Percentiles rank a stretch among this genome's conserved stretches.
These are phyloP conservation scores for Istiophorus platypterus DNA, from an alignment of 2,113 vertebrate species.

Conservation along the genomic window DNA sequence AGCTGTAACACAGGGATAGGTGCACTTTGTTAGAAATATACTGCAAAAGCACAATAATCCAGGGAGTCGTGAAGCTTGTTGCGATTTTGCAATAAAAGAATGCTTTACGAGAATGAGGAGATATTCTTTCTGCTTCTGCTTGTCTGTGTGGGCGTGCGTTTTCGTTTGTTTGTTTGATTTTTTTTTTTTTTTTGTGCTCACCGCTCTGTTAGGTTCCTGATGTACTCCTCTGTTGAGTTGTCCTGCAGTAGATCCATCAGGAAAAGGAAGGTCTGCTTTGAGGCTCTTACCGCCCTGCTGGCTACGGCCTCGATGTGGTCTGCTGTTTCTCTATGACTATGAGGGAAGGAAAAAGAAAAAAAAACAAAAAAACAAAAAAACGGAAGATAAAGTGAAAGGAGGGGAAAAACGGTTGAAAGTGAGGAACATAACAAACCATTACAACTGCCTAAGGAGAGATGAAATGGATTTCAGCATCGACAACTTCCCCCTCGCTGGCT, in stretches of 20 bases:
- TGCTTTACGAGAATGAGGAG: conserved; percentile 39
- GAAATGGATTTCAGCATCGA: conserved; percentile 61
- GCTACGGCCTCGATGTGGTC: conserved; percentile 76
- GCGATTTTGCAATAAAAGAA: conserved; percentile 31
- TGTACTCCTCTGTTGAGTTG: conserved; percentile 64
- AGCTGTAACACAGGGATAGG: conserved; percentile 59
- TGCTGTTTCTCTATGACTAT: conserved; percentile 75
- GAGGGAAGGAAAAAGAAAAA: not conserved
- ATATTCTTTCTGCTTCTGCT: conserved; percentile 22
- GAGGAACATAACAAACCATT: conserved; percentile 43
- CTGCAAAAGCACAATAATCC: conserved; percentile 42
- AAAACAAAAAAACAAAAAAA: too few species aligned
- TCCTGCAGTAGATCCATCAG: conserved; percentile 83
- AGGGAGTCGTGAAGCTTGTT: conserved; percentile 32
- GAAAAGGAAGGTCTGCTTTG: conserved; percentile 79
- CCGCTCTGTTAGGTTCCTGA: conserved; percentile 83
- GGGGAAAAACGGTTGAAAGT: conserved; percentile 5
- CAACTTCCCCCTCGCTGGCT: conserved; percentile 40
- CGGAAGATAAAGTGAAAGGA: conserved; percentile 37
- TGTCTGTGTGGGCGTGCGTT: conserved; percentile 31
- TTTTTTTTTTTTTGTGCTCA: conserved; percentile 65
- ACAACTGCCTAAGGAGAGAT: conserved; percentile 43
- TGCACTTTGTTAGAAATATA: conserved; percentile 61
- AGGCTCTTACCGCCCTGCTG: conserved; percentile 76
- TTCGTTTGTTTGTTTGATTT: conserved; percentile 5